Evolutionary conservation across 2,888 invertebrate genomes (phyloP).

Genomic region (Penaeus monodon): DNA sequence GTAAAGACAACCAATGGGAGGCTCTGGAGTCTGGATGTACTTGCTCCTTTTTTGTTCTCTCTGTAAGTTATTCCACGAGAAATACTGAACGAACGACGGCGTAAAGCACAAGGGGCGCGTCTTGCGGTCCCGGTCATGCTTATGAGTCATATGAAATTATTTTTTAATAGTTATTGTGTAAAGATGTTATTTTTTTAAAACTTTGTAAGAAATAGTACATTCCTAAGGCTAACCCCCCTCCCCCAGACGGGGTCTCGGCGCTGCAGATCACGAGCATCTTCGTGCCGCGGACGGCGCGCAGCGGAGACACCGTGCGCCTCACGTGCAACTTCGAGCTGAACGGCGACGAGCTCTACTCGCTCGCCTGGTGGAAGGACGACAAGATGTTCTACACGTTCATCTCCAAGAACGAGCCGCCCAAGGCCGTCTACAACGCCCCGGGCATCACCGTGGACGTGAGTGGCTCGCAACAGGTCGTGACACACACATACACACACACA

Average conservation of each 20-base stretch:
- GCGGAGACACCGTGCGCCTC: constrained; percentile 43
- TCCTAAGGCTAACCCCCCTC: neutral
- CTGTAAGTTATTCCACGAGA: too few species aligned
- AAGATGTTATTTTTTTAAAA: neutral
- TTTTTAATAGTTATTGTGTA: too few species aligned
- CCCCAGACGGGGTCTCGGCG: neutral
- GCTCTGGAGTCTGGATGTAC: too few species aligned
- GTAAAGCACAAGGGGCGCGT: too few species aligned
- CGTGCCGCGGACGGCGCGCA: constrained; percentile 32
- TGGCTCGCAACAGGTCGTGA: neutral
- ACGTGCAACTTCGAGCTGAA: constrained; percentile 49
- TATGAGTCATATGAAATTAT: too few species aligned
- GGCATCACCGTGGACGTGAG: constrained; percentile 41
- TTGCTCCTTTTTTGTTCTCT: too few species aligned
- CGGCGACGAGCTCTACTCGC: constrained; percentile 33
- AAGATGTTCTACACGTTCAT: constrained; percentile 30
- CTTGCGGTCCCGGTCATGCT: too few species aligned
- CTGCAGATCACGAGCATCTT: constrained; percentile 40
- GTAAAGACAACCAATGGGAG: too few species aligned
- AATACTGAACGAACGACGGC: too few species aligned
- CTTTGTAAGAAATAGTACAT: neutral
- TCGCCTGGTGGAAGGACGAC: constrained; percentile 46
- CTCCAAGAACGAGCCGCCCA: constrained; percentile 7
- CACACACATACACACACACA: too few species aligned
- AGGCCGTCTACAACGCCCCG: constrained; percentile 5